phyloP scores from a whole-genome alignment of 2,113 vertebrate species.

The Xenus cinereus region DNA sequence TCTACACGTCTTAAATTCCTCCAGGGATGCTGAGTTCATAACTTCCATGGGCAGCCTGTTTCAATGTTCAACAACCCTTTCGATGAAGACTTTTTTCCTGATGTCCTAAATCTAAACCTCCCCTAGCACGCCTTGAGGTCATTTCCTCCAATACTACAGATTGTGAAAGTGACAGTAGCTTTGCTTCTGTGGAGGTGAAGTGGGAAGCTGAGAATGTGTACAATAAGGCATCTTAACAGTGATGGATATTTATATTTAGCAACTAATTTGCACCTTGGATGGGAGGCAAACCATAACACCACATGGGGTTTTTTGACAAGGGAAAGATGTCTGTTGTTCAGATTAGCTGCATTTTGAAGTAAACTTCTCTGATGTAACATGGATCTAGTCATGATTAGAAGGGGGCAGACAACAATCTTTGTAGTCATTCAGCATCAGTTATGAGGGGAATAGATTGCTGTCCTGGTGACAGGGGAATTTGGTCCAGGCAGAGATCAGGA shows the following conservation, averaged over 20 bases:
- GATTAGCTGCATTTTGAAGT: not conserved
- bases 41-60: not conserved
- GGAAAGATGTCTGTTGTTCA: not conserved
- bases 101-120: not conserved
- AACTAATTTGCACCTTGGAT: not conserved
- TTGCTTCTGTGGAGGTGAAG: not conserved
- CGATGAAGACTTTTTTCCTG: not conserved
- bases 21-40: not conserved
- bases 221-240: not conserved
- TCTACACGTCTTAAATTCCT: not conserved
- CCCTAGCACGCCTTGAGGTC: not conserved
- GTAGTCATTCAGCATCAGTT: not conserved
- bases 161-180: not conserved
- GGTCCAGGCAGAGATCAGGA: not conserved
- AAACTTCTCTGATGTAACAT: not conserved
- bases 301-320: not conserved
- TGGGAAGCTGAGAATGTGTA: not conserved
- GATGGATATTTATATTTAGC: not conserved
- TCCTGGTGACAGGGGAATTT: not conserved
- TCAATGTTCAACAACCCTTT: not conserved
- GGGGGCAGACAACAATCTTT: not conserved
- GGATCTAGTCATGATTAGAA: not conserved
- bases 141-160: not conserved
- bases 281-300: not conserved
- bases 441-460: not conserved